Percentiles rank a stretch among this genome's conserved stretches.
phyloP scores from a whole-genome alignment of 1,140 invertebrate genomes.

The Drosophila fuyamai region DNA sequence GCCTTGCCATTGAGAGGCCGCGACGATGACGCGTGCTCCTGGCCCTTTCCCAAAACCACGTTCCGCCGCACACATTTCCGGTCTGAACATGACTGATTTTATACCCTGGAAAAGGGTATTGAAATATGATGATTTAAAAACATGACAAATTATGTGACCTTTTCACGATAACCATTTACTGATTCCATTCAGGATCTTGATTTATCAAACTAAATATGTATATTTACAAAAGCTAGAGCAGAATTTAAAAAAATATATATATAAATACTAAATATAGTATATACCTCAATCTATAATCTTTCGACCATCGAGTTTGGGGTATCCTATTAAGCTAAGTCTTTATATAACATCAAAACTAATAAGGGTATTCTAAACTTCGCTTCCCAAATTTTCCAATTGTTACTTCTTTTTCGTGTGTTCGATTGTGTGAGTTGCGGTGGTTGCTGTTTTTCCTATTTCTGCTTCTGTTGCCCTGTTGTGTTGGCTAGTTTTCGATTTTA shows the following conservation, averaged over 20 bases:
- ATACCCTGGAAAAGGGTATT: neutral
- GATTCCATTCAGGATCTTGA: no score
- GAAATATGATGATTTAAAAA: no score
- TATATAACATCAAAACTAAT: no score
- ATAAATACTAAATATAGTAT: no score
- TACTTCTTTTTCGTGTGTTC: slow-evolving; percentile 14
- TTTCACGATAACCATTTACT: no score
- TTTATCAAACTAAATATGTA: no score
- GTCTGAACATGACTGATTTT: slow-evolving; percentile 32
- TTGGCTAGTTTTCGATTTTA: slow-evolving; percentile 81
- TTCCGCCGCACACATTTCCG: slow-evolving; percentile 73
- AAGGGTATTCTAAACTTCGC: slow-evolving; percentile 16
- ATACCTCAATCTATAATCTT: no score
- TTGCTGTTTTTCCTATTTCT: slow-evolving; percentile 38
- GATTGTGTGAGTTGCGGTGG: slow-evolving; percentile 33
- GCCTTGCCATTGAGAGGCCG: slow-evolving; percentile 39
- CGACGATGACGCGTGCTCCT: slow-evolving; percentile 46
- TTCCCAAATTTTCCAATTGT: neutral
- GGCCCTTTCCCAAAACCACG: slow-evolving; percentile 40
- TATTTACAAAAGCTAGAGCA: no score
- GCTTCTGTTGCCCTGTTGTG: slow-evolving; percentile 25
- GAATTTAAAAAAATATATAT: no score
- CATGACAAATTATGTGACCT: no score
- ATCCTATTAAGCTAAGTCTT: no score
- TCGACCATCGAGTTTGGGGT: no score